Evolutionary conservation across 2,888 invertebrate species (phyloP), one percentile per base, ranked within the genome.

Genomic region (Macropis europaea): DNA sequence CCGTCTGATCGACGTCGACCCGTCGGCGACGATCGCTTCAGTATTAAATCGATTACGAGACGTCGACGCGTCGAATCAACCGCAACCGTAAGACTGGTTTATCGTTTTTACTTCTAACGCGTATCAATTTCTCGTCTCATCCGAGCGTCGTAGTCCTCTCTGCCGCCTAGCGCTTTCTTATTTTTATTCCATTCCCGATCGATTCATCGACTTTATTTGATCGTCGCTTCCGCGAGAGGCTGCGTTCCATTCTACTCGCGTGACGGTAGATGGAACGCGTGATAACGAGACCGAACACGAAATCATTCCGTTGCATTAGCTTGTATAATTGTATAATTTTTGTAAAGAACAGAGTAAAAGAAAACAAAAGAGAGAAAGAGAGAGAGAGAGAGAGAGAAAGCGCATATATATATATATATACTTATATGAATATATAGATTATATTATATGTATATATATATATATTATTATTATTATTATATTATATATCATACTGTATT

Each of bases 281-380:
- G 43, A 64, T 47, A 15, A 54, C 22, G 42, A 57, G 45, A 59
- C 15, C 45, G 38, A 57, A 77, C 60, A 69, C 60, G 50, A 73
- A 57, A 84, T 71, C 84, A 85, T 85, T 85, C 84, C 85, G 73
- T 81, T 82, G 73, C 71, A 71, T 82, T 81, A 81, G 74, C 68
- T 80, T 74, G 56, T 76, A 77, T 63, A 53, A 66, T 61, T 66
- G 69, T 76, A 71, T 77, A 50, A 74, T 77, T 79, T 79, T 69
- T 79, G 66, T 77, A 74, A 72, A 63, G 43, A 48, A 57, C 9
- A 42, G 42, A 17, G 17, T 9, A 50, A n/a, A 26, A 42, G 42
- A 62, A 42, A 48, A 43, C 36, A 52, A 74, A 22, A 61, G 36
- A 40, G 47, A 63, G 67, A 56, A 26, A 70, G 68, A n/a, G 28